Conservation (phyloP, 2,797 vertebrate species). For the Dendrocincla tyrannina region DNA sequence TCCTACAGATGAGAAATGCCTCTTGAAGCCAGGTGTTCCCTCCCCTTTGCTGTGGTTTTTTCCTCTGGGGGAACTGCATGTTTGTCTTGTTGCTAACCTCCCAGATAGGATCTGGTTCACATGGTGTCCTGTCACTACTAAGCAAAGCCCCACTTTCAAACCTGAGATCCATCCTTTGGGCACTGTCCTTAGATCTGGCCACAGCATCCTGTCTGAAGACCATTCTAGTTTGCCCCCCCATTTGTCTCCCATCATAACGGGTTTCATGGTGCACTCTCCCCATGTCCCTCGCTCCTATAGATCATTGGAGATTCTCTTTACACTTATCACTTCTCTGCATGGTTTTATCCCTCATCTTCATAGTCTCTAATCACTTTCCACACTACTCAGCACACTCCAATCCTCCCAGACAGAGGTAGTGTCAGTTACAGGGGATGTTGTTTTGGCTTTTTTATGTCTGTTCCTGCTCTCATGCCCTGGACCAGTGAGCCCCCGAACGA, state of each 20-base stretch:
- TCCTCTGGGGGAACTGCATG: neutral
- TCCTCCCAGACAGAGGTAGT: neutral
- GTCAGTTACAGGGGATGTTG: neutral
- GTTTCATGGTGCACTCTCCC: neutral
- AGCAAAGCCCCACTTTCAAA: neutral
- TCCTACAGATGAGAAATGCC: neutral
- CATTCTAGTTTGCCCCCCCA: neutral
- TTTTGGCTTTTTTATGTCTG: neutral
- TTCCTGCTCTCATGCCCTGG: neutral
- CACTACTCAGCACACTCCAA: neutral
- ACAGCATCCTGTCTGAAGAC: fast-evolving
- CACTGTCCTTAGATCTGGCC: neutral
- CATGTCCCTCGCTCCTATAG: neutral
- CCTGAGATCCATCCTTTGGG: neutral
- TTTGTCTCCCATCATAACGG: neutral
- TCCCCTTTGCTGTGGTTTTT: neutral
- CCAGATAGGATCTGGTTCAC: neutral
- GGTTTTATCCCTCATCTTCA: neutral
- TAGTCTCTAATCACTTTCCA: neutral
- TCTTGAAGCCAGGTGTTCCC: neutral
- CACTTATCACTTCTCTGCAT: neutral
- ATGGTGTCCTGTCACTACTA: fast-evolving
- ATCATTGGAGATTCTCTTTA: neutral
- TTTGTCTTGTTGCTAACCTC: neutral
- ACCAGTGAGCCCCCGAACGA: neutral